Conservation (phyloP, 92 coral and sea anemone species). For the Scolanthus callimorphus region DNA sequence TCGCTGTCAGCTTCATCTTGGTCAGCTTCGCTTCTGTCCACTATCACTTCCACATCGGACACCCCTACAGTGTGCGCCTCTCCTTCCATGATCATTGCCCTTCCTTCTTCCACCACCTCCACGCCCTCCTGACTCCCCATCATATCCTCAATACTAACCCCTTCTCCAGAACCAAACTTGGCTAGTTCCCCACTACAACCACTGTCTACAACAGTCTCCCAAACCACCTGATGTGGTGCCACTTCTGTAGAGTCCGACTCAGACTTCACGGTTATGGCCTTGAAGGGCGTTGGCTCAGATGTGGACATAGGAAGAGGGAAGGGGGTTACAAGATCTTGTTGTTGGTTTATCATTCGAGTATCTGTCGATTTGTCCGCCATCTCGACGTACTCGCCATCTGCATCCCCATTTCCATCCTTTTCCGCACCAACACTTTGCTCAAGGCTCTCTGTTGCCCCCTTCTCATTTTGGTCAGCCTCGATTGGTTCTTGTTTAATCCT, state of each 20-base stretch:
- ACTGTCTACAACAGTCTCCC: slow-evolving; percentile 92
- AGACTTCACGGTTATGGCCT: slow-evolving; percentile 23
- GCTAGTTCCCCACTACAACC: slow-evolving; percentile 52
- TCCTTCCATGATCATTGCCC: slow-evolving; percentile 5
- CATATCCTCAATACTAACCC: slow-evolving; percentile 48
- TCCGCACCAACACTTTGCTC: slow-evolving; percentile 10
- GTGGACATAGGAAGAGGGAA: background rate
- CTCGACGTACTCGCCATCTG: slow-evolving; percentile 40
- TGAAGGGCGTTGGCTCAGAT: background rate
- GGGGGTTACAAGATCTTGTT: background rate
- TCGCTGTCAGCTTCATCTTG: slow-evolving; percentile 9
- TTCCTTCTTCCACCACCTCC: background rate
- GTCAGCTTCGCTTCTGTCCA: too few species aligned
- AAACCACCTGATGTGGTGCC: slow-evolving; percentile 60
- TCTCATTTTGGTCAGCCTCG: background rate
- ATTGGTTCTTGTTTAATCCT: slow-evolving; percentile 12
- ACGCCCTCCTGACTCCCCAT: slow-evolving; percentile 54
- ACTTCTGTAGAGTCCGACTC: slow-evolving; percentile 43
- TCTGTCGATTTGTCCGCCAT: slow-evolving; percentile 56
- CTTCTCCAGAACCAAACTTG: slow-evolving; percentile 23
- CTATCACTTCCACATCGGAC: slow-evolving; percentile 4
- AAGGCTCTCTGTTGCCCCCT: background rate
- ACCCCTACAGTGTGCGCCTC: slow-evolving; percentile 5
- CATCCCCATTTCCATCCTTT: slow-evolving; percentile 12
- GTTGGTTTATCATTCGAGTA: slow-evolving; percentile 11